Percentiles rank a stretch among this genome's conserved stretches.
Evolutionary conservation across 2,113 vertebrate genomes (phyloP).

Genomic region (Cryptotis parvus): DNA sequence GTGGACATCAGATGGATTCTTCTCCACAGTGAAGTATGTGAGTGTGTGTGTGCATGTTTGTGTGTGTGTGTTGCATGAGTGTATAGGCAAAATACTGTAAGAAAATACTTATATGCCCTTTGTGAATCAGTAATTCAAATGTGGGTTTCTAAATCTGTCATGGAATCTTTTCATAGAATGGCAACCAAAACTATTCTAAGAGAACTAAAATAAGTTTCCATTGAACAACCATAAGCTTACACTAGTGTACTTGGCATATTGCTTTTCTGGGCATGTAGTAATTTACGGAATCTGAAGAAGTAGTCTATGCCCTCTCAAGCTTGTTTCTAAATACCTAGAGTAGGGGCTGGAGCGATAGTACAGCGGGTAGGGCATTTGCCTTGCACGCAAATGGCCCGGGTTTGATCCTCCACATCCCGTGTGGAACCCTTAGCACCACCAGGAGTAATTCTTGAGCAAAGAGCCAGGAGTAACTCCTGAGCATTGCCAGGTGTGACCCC

Average conservation of each 20-base stretch:
- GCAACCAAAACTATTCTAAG: constrained; percentile 22
- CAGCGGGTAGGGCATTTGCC: too few species aligned
- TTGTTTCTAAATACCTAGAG: not conserved
- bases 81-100: not conserved
- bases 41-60: not conserved
- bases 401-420: too few species aligned
- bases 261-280: not conserved
- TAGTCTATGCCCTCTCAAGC: not conserved
- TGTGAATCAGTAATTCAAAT: not conserved
- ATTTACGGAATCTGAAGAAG: not conserved
- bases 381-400: too few species aligned
- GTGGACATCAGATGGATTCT: not conserved
- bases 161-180: not conserved
- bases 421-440: too few species aligned
- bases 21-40: not conserved
- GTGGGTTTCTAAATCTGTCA: not conserved
- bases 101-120: not conserved
- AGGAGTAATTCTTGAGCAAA: too few species aligned
- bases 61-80: not conserved
- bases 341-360: too few species aligned
- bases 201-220: constrained; percentile 3
- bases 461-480: too few species aligned
- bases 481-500: too few species aligned
- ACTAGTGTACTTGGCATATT: not conserved
- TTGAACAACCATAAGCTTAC: not conserved